A percentile compares a stretch with the other conserved stretches of the same genome.
These are phyloP conservation scores for Sialia sialis DNA, from an alignment of 2,113 vertebrate species.

Conservation along the genomic window DNA sequence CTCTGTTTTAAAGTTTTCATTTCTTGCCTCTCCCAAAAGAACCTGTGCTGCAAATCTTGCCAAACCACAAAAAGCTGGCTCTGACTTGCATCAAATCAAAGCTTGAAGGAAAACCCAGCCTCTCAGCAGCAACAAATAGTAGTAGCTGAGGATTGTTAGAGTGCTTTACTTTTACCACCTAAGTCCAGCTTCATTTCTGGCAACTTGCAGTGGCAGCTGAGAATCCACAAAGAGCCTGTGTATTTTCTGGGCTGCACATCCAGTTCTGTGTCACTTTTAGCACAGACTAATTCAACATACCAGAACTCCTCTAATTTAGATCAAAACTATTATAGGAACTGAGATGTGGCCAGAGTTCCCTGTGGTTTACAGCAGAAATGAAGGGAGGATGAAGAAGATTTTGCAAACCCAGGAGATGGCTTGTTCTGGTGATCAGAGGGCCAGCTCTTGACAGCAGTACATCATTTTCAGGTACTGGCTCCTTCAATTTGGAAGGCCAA, in stretches of 20 bases:
- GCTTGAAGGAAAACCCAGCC: slow-evolving; percentile 14
- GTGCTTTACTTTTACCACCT: background rate
- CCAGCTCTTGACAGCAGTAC: background rate
- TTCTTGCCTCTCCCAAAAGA: slow-evolving; percentile 51
- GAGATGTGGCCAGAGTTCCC: background rate
- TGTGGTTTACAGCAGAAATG: background rate
- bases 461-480: background rate
- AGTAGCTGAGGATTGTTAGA: background rate
- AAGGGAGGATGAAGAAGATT: background rate
- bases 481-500: background rate
- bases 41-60: slow-evolving; percentile 5
- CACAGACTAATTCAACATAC: background rate
- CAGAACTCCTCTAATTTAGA: background rate
- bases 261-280: background rate
- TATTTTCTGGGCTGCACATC: background rate
- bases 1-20: slow-evolving; percentile 32
- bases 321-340: background rate
- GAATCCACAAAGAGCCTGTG: background rate
- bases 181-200: background rate
- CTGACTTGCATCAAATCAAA: slow-evolving; percentile 47
- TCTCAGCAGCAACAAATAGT: slow-evolving; percentile 28
- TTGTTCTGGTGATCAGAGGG: background rate
- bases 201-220: background rate
- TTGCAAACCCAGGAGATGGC: background rate
- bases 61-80: slow-evolving; percentile 63